Evolutionary conservation across 23 tunicate species (phyloP), one percentile per base, ranked within the genome.

Genomic region (Clavelina lepadiformis): DNA sequence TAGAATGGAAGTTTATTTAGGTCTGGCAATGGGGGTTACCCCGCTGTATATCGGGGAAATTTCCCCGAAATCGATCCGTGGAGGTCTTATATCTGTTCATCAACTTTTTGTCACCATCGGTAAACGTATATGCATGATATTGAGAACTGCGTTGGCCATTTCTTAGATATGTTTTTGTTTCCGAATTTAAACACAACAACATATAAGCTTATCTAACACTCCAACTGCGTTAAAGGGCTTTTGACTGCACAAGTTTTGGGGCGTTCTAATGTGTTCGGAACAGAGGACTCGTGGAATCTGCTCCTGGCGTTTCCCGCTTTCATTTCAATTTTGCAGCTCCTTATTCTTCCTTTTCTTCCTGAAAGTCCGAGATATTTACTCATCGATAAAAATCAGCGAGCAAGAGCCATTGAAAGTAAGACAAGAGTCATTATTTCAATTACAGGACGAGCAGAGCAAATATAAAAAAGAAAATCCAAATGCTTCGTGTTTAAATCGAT

Each of bases 21-120:
- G 86, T 28, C 32, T 79, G 30, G 80, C 86, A 0, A 79, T 72
- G n/a, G 86, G 86, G 11, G 31, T 79, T 24, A 68, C 64, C 18
- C 86, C 86, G 2, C 50, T 79, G 80, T 79, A 79, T 35, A 73
- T 59, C 45, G 68, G 68, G 13, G 86, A 79, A 74, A 79, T 79
- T 0, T 59, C 86, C 20, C 67, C 86, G 0, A 58, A 73, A 58
- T 21, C 47, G 18, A 33, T 69, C 44, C 58, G 86, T 29, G 86
- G 86, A 8, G 70, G 61, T 5, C 46, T 73, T 24, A 58, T 56
- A 7, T 71, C 49, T 29, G 31, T 73, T 3, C 27, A 44, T 33
- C 86, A 79, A 45, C 33, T 79, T 3, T 11, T 65, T 3, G 73
- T 79, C 32, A 79, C 86, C 23, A 46, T 73, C 11, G 86, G 86